Percentiles rank a stretch among this genome's conserved stretches.
Evolutionary conservation across 2,797 vertebrate species (phyloP).

Genomic region (Coregonus sp.): DNA sequence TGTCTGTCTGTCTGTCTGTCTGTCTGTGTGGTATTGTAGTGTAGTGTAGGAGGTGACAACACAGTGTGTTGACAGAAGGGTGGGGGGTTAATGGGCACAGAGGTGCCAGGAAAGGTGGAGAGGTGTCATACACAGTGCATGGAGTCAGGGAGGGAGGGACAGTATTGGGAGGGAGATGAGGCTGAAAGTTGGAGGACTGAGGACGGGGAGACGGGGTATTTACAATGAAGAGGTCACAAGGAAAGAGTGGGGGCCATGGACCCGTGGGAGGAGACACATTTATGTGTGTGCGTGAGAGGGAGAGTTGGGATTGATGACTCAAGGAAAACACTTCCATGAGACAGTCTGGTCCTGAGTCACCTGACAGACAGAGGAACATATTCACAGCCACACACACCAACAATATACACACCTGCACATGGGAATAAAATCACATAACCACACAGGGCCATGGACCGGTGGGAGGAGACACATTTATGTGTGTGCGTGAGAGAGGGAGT

Average conservation of each 20-base stretch:
- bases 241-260: not conserved
- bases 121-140: no score
- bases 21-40: no score
- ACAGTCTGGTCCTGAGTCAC: conserved; percentile 42
- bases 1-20: no score
- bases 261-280: not conserved
- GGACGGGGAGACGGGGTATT: not conserved
- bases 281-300: not conserved
- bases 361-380: not conserved
- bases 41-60: no score
- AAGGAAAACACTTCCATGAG: conserved; percentile 26
- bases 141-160: not conserved
- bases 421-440: conserved; percentile 2
- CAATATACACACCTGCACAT: conserved; percentile 23
- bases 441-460: not conserved
- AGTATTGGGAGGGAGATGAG: not conserved
- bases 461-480: not conserved
- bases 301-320: conserved; percentile 31
- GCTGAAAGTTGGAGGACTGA: not conserved
- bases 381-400: conserved; percentile 23
- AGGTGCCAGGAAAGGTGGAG: no score
- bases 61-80: no score
- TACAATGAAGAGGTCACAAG: not conserved
- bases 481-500: not conserved
- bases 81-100: no score